phyloP scores from a whole-genome alignment of 2,888 invertebrate species.

The Electrophaes corylata region DNA sequence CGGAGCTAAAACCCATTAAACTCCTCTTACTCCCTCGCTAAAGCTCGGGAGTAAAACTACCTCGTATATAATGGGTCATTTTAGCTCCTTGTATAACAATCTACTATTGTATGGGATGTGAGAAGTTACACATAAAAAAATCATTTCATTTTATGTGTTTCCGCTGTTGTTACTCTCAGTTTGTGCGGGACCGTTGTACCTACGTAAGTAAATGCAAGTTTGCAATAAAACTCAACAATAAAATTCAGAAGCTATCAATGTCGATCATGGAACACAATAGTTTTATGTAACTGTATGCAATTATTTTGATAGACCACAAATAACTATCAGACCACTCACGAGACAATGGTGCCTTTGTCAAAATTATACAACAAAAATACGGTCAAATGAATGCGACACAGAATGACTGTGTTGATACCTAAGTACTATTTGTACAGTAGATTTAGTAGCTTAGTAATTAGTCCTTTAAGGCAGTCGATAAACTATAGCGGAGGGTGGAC shows the following conservation, averaged over 20 bases:
- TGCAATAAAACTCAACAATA: constrained; percentile 13
- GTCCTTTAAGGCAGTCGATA: no score
- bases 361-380: constrained; percentile 41
- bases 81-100: no score
- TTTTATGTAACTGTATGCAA: constrained; percentile 55
- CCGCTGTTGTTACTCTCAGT: neutral
- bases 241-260: constrained; percentile 55
- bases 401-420: neutral
- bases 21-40: no score
- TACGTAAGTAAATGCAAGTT: neutral
- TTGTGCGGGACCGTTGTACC: neutral
- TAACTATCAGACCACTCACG: constrained; percentile 30
- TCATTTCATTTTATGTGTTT: neutral
- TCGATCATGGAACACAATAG: constrained; percentile 57
- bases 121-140: no score
- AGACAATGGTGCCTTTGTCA: constrained; percentile 49
- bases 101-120: no score
- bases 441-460: neutral
- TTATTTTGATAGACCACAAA: constrained; percentile 50
- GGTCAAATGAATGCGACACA: constrained; percentile 2
- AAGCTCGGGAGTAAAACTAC: no score
- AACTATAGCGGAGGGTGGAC: no score
- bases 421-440: neutral
- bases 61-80: no score
- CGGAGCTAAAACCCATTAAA: no score